Evolutionary conservation across 2,797 vertebrate genomes (phyloP).

Genomic region (Poeciliopsis gracilis): DNA sequence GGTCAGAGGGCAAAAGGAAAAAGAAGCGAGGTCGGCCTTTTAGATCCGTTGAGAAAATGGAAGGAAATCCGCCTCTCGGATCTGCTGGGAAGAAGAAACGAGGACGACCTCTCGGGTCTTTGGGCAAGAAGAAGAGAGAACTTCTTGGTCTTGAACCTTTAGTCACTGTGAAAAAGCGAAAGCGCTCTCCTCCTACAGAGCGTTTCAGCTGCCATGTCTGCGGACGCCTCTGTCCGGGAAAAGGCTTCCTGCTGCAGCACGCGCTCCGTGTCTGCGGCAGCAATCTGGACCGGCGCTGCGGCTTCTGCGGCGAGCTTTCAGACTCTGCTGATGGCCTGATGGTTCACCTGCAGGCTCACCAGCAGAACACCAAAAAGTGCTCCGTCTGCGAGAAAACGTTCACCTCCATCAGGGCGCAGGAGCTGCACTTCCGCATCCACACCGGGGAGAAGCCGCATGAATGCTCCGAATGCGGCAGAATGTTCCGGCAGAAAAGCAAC

Average conservation of each 20-base stretch:
- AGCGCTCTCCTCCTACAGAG: background rate
- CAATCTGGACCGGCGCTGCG: constrained; percentile 39
- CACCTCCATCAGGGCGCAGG: constrained; percentile 58
- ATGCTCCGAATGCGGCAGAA: constrained; percentile 60
- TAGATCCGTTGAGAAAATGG: background rate
- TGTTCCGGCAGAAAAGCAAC: constrained; percentile 64
- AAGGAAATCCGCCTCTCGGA: background rate
- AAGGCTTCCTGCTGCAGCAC: constrained; percentile 63
- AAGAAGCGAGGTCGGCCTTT: background rate
- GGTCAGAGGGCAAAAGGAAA: background rate
- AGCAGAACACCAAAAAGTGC: constrained; percentile 52
- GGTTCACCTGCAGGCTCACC: constrained; percentile 46
- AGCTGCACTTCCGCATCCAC: constrained; percentile 63
- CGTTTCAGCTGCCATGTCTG: constrained; percentile 47
- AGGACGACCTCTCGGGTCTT: background rate
- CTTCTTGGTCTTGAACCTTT: background rate
- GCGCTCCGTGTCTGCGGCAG: constrained; percentile 44
- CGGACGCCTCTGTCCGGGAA: constrained; percentile 46
- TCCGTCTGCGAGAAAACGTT: constrained; percentile 58
- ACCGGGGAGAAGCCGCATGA: constrained; percentile 65
- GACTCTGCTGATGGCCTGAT: constrained; percentile 13
- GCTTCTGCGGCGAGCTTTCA: constrained; percentile 44
- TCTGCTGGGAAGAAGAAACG: background rate
- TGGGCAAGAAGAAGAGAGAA: constrained; percentile 33
- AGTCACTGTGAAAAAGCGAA: background rate